Percentiles rank a stretch among this genome's conserved stretches.
Evolutionary conservation across 2,888 invertebrate species (phyloP).

Genomic region (Boloria selene): DNA sequence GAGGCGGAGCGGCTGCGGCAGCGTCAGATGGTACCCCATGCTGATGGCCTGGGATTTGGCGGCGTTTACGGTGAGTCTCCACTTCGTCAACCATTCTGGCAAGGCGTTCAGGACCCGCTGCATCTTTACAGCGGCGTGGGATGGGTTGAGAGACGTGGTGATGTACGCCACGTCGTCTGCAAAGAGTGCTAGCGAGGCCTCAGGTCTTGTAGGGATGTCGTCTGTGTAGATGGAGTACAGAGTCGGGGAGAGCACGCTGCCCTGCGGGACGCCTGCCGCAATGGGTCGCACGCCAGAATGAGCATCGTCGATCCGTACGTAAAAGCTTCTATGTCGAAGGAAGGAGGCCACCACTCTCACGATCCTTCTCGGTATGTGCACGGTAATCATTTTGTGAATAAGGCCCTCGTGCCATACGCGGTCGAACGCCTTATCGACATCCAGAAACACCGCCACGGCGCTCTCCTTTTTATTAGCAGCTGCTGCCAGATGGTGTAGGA

Average conservation of each 20-base stretch:
- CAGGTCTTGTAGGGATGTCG: too few relatives aligned
- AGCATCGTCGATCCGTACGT: conserved; percentile 34
- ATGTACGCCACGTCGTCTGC: neutral
- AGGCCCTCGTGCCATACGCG: conserved; percentile 48
- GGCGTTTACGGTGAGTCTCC: neutral
- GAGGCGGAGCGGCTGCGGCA: neutral
- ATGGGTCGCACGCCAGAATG: conserved; percentile 27
- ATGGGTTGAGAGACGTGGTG: neutral
- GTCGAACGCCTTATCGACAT: neutral
- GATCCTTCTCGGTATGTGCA: conserved; percentile 26
- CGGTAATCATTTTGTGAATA: conserved; percentile 40
- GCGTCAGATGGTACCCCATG: neutral
- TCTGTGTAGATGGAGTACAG: conserved; percentile 33
- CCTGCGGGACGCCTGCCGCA: conserved; percentile 33
- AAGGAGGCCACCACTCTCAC: conserved; percentile 37
- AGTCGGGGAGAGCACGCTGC: conserved; percentile 38
- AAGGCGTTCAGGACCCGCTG: neutral
- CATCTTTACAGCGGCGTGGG: neutral
- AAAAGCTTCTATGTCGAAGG: conserved; percentile 35
- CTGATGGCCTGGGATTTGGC: neutral
- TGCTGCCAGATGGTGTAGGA: neutral
- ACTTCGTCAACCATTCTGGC: neutral
- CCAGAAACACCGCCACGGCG: neutral
- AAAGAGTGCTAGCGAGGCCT: neutral
- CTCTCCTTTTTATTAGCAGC: neutral